Evolutionary conservation across 2,888 invertebrate genomes (phyloP).

Genomic region (Diarsia rubi): DNA sequence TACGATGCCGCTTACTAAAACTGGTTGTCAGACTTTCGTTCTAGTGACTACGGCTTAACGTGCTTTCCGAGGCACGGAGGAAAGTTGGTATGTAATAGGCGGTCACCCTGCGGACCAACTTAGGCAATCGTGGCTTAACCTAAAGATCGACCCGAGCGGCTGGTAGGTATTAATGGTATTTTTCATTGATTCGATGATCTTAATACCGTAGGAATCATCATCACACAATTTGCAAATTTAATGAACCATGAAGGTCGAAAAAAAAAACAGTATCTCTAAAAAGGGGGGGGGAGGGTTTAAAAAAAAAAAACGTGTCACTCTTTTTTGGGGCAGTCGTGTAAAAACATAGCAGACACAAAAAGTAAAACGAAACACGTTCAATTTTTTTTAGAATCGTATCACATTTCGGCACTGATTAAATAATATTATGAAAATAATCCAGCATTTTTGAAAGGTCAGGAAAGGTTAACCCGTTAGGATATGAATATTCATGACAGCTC

Average conservation of each 20-base stretch:
- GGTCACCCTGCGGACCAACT: too few relatives aligned
- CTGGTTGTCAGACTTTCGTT: too few relatives aligned
- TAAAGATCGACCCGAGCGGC: too few relatives aligned
- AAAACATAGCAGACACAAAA: not conserved
- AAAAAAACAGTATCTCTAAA: not conserved
- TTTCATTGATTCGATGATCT: not conserved
- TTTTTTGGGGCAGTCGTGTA: too few relatives aligned
- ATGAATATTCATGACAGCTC: constrained; percentile 45
- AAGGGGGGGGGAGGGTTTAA: too few relatives aligned
- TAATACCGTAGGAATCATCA: not conserved
- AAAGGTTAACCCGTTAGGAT: constrained; percentile 27
- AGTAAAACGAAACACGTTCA: not conserved
- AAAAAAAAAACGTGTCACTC: not conserved
- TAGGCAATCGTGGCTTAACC: too few relatives aligned
- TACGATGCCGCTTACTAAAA: too few relatives aligned
- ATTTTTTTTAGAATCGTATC: constrained; percentile 1
- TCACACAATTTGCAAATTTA: constrained; percentile 12
- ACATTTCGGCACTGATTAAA: constrained; percentile 4
- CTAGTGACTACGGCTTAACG: too few relatives aligned
- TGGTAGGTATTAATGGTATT: too few relatives aligned
- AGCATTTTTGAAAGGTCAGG: constrained; percentile 32
- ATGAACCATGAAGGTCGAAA: constrained; percentile 21
- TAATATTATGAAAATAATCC: constrained; percentile 29
- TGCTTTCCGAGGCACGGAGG: too few relatives aligned
- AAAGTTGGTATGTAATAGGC: too few relatives aligned